Base-by-base conservation (phyloP, 2,113 vertebrate species). In the Oreotragus oreotragus region DNA sequence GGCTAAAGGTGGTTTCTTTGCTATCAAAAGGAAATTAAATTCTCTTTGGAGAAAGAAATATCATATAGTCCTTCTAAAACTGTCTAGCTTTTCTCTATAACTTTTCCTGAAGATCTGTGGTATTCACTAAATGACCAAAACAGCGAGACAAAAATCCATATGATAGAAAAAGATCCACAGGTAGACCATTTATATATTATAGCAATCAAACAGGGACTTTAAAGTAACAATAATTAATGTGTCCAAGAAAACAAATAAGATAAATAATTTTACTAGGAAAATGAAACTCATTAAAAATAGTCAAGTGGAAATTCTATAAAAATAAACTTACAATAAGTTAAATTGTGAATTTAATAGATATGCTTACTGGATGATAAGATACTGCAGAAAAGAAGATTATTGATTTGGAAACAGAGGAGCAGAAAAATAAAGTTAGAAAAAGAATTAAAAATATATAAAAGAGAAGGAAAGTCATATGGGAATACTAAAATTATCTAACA, bases 391-490 rank as follows among this genome's bases (percentile, higher is more conserved):
- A 94, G 47, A 55, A 85, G 9, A 49, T 62, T 73, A 79, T 73
- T 87, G 88, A 84, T 9, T 45, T 91, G 33, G 16, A 96, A 91
- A 76, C 25, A 45, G 0, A 27, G n/a, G n/a, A 94, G 45, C 45
- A 92, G 57, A 93, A 95, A 93, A 80, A 92, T 95, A 27, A 84
- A 95, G 10, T 81, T 49, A 2, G 21, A 49, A 86, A 90, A 83
- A 87, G 6, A 45, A 66, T 60, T 77, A 23, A 77, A 55, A 88
- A 57, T 79, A 36, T 9, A 36, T 11, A 27, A 53, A 30, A 92
- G 30, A 84, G 2, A 62, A 64, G 39, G 51, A 83, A 30, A 73
- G 13, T 84, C 2, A 25, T 80, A 81, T 49, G 43, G 25, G 23
- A 73, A 73, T 62, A 60, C 13, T 89, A 33, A n/a, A 91, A 77